Percentiles rank a stretch among this genome's conserved stretches.
These are phyloP conservation scores for Serranus cabrilla DNA, from an alignment of 2,797 vertebrate genomes.

Conservation along the genomic window DNA sequence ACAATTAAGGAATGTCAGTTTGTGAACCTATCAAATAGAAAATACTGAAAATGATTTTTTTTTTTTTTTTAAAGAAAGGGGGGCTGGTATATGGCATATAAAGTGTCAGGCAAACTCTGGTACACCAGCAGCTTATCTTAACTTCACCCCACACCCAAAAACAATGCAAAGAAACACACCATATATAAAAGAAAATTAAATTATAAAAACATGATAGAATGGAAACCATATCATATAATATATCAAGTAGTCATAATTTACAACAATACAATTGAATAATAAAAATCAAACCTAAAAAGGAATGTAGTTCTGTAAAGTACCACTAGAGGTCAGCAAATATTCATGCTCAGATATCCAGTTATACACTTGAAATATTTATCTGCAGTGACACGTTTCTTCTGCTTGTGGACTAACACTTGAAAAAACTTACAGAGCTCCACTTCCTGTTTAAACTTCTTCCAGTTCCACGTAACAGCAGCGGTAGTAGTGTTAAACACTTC, in stretches of 20 bases:
- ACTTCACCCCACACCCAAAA: slow-evolving; percentile 44
- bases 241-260: slow-evolving; percentile 79
- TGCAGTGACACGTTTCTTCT: slow-evolving; percentile 59
- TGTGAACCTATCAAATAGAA: slow-evolving; percentile 63
- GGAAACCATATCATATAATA: slow-evolving; percentile 69
- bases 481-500: slow-evolving; percentile 59
- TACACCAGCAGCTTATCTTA: slow-evolving; percentile 60
- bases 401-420: slow-evolving; percentile 57
- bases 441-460: slow-evolving; percentile 30
- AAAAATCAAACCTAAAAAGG: slow-evolving; percentile 78
- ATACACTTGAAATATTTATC: slow-evolving; percentile 70
- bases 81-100: slow-evolving; percentile 56
- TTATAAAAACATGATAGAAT: slow-evolving; percentile 75
- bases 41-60: slow-evolving; percentile 51
- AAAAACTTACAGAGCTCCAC: slow-evolving; percentile 23
- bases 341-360: slow-evolving; percentile 84
- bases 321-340: slow-evolving; percentile 87
- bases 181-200: slow-evolving; percentile 72
- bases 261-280: slow-evolving; percentile 73
- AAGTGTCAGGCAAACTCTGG: slow-evolving; percentile 67
- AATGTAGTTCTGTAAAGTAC: slow-evolving; percentile 84
- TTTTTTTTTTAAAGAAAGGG: slow-evolving; percentile 51
- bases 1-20: slow-evolving; percentile 70
- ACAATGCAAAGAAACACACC: slow-evolving; percentile 58
- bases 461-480: slow-evolving; percentile 77